Base-by-base conservation (phyloP, 1,140 invertebrate genomes). In the Theocolax elegans region DNA sequence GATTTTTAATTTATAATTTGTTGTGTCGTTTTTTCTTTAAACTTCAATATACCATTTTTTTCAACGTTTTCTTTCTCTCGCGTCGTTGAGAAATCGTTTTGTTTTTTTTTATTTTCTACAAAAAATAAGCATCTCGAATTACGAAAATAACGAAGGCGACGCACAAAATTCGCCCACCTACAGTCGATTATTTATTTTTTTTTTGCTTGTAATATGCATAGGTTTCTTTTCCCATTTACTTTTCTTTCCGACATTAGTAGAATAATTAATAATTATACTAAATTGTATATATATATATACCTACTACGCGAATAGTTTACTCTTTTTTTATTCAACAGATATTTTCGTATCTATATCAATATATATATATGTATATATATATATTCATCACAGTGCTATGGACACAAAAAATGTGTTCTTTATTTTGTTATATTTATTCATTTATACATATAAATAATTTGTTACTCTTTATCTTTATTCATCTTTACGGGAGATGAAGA, bases 361-460 rank as follows among this genome's bases (percentile, higher is more conserved):
- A 79, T 84, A 83, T 84, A 84, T 84, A 85, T 83, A 85, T 85
- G 77, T 84, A 85, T 84, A 85, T 83, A 75, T 79, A 79, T 84
- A 83, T 84, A 84, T 84, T 85, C 83, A 85, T 85, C 84, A 85
- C 84, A 85, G 84, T 85, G 82, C 84, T 85, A 85, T 80, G 81
- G 84, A 85, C 84, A 85, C 84, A 82, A 84, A 80, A n/a, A 80
- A 80, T 84, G 84, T 85, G 83, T 85, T 84, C 81, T 82, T 69
- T 59, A 3, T 17, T 10, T 48, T 48, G 7, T 48, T 48, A 6
- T 6, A 8, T 53, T n/a, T n/a, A n/a, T n/a, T n/a, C n/a, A 76
- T 49, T 81, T 79, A 79, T 80, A 80, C 75, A 76, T 81, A 77
- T 83, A 80, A 81, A 82, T 82, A 80, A 59, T 59, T 29, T 67